phyloP scores from a whole-genome alignment of 2,113 vertebrate genomes.

The Puffinus mauretanicus region DNA sequence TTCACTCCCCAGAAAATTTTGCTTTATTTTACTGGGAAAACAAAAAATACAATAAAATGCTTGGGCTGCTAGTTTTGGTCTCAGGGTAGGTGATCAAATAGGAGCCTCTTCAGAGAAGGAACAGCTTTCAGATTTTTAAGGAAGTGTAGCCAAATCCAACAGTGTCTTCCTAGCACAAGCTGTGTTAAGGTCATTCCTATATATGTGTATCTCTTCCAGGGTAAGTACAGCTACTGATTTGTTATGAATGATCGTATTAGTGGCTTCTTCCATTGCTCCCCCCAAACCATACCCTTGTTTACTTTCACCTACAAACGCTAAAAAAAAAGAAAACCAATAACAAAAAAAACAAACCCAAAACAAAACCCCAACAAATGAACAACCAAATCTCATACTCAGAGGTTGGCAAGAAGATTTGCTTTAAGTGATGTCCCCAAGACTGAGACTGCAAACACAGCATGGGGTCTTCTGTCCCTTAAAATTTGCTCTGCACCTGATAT shows the following conservation, averaged over 20 bases:
- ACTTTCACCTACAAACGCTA: not conserved
- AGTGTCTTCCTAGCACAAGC: not conserved
- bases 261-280: not conserved
- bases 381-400: not conserved
- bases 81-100: not conserved
- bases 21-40: not conserved
- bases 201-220: not conserved
- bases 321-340: not conserved
- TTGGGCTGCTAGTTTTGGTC: constrained; percentile 27
- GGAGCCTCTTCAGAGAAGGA: constrained; percentile 25
- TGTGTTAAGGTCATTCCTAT: not conserved
- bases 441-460: not conserved
- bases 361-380: not conserved
- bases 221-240: not conserved
- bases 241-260: not conserved
- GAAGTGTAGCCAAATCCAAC: constrained; percentile 24
- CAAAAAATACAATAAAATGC: not conserved
- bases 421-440: not conserved
- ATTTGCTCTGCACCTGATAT: constrained; percentile 65
- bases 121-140: constrained; percentile 10
- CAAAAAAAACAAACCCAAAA: not conserved
- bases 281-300: not conserved
- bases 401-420: not conserved
- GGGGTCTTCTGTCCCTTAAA: not conserved
- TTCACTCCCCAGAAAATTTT: not conserved